Base-by-base conservation (phyloP, 2,113 vertebrate species). In the Naja naja region DNA sequence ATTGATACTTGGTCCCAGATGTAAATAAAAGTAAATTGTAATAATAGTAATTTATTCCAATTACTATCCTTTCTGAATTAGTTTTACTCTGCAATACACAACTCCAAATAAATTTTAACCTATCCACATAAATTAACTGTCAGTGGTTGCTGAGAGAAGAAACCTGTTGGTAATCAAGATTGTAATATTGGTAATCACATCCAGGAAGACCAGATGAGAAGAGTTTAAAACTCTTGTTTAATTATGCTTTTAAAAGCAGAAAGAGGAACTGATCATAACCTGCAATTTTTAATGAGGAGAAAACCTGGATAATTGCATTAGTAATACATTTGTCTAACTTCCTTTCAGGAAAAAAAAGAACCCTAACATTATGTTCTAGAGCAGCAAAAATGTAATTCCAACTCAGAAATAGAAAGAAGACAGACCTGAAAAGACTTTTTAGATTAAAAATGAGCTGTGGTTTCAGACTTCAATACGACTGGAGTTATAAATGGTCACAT, bases 11-110 rank as follows among this genome's bases (percentile, higher is more conserved):
- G 23, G 47, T 90, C 45, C 43, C 54, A 86, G 74, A 45, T 86
- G 88, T 60, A 88, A 93, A 89, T 74, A n/a, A 89, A 90, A 90
- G 58, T 86, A 93, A 90, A 89, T 92, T 89, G 39, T 89, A 92
- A 92, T 85, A 89, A 92, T 52, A 86, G 74, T 85, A 90, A 93
- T 90, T 93, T 93, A 86, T 22, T 85, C 88, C 92, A 93, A 85
- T 93, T 90, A 85, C 88, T 86, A 54, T 55, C 20, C 54, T 93
- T 52, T 93, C 58, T 60, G 53, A 90, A 86, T 90, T 58, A 74
- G 74, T 93, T 90, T 81, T 34, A 69, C 30, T n/a, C 30, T n/a
- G 58, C 85, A 85, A 90, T 90, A 93, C 49, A 90, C 11, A 85
- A 52, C 85, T 93, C 88, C 53, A 89, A 30, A 39, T 54, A 85